Percentiles rank a stretch among this genome's conserved stretches.
These are phyloP conservation scores for Nyctibius grandis DNA, from an alignment of 2,797 vertebrate species.

Conservation along the genomic window DNA sequence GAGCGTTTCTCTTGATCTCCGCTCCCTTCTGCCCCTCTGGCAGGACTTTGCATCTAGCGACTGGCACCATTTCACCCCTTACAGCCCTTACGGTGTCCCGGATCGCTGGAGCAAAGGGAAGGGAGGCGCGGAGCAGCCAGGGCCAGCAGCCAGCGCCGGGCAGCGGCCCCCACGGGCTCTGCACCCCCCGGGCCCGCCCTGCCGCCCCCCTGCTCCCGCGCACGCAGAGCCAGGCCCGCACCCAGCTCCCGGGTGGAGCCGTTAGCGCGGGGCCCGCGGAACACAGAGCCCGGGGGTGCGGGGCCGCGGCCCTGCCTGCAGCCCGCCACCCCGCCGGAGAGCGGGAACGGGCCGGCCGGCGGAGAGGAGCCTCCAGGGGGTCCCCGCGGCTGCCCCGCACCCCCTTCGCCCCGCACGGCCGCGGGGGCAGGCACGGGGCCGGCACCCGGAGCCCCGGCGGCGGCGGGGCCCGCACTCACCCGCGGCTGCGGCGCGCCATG, in stretches of 20 bases:
- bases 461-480: slow-evolving; percentile 31
- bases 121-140: neutral
- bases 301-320: neutral
- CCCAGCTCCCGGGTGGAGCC: neutral
- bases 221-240: neutral
- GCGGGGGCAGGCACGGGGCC: too few species aligned
- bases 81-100: neutral
- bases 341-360: neutral
- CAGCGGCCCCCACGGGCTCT: neutral
- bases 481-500: slow-evolving; percentile 53
- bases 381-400: neutral
- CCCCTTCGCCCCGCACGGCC: too few species aligned
- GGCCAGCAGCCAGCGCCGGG: neutral
- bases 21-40: too few species aligned
- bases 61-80: neutral
- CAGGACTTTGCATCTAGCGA: neutral
- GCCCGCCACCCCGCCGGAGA: neutral
- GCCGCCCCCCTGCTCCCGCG: neutral
- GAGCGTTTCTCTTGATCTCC: neutral
- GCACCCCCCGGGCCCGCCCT: neutral
- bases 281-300: neutral
- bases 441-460: neutral
- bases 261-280: neutral
- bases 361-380: neutral
- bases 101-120: rapidly evolving